Conservation (phyloP, 2,888 invertebrate species). For the Aspidiotus destructor region DNA sequence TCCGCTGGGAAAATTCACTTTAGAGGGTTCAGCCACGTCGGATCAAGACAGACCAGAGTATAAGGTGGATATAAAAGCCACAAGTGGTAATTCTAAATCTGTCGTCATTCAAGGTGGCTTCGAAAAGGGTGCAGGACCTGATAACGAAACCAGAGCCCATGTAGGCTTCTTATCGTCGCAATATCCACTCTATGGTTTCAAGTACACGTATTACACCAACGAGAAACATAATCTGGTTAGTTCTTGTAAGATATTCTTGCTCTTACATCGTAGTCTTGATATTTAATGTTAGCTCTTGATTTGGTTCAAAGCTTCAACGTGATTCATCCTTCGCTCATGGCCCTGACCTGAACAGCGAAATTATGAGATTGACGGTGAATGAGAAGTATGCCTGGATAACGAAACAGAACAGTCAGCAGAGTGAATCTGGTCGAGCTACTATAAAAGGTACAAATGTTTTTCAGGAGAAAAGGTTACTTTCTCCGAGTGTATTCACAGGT, state of each 20-base stretch:
- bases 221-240: slow-evolving; percentile 12
- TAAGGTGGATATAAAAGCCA: slow-evolving; percentile 6
- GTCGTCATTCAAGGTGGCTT: slow-evolving; percentile 8
- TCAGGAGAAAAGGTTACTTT: no score
- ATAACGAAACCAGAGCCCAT: slow-evolving; percentile 9
- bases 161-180: slow-evolving; percentile 11
- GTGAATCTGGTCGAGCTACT: not conserved
- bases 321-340: slow-evolving; percentile 10
- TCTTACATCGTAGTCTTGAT: not conserved
- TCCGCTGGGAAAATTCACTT: slow-evolving; percentile 15
- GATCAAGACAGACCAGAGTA: slow-evolving; percentile 6
- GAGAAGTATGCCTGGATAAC: not conserved
- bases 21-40: slow-evolving; percentile 6
- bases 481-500: not conserved
- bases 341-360: slow-evolving; percentile 17
- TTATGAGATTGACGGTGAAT: slow-evolving; percentile 8
- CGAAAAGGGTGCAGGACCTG: slow-evolving; percentile 7
- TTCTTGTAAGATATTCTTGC: no score
- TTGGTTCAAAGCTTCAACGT: not conserved
- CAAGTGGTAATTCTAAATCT: slow-evolving; percentile 16
- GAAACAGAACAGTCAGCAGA: not conserved
- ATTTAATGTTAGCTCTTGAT: no score
- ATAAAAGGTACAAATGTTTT: no score
- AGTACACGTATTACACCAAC: slow-evolving; percentile 1
- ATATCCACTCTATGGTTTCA: slow-evolving; percentile 19